Base-by-base conservation (phyloP, 2,888 invertebrate species). In the Parnassius glacialis region DNA sequence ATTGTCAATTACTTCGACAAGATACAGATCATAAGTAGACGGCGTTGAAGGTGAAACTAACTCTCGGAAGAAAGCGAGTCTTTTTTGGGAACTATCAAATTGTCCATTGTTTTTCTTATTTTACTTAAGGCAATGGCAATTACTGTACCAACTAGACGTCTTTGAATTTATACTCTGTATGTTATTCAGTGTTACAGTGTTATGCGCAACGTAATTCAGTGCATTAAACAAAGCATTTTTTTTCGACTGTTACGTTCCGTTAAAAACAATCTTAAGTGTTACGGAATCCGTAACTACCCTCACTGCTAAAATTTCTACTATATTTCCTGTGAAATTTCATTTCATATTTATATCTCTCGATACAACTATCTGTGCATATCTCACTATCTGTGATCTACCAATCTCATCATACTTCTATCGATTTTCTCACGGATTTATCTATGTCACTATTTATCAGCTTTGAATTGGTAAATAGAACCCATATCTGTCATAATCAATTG, bases 21-120 rank as follows among this genome's bases (percentile, higher is more conserved):
- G 25, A 43, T 55, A 44, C 20, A 58, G 10, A 43, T 61, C n/a
- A 53, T 12, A 54, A 25, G 42, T 42, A 48, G 53, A 20, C 42
- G 34, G 41, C 12, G 11, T 43, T 51, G 64, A 66, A 68, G 65
- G 67, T 69, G 69, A 70, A 68, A 67, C 63, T 65, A 43, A n/a
- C 50, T 61, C 52, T 64, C 57, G 48, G 52, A 59, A 67, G 64
- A 65, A 64, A 67, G 64, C 64, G 61, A 66, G 67, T 63, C 51
- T 62, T 59, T 58, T 61, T 43, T 48, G 58, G 64, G 66, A 64
- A 68, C 60, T 53, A 55, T 59, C 52, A 25, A 59, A 62, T 57
- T 52, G 62, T 59, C 69, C 64, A 68, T 70, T 70, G 69, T 70
- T 54, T 67, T 65, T 67, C 62, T 53, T 66, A 9, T 44, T 45